Evolutionary conservation across 2,797 vertebrate genomes (phyloP).

Genomic region (Sebastes wilsoni): DNA sequence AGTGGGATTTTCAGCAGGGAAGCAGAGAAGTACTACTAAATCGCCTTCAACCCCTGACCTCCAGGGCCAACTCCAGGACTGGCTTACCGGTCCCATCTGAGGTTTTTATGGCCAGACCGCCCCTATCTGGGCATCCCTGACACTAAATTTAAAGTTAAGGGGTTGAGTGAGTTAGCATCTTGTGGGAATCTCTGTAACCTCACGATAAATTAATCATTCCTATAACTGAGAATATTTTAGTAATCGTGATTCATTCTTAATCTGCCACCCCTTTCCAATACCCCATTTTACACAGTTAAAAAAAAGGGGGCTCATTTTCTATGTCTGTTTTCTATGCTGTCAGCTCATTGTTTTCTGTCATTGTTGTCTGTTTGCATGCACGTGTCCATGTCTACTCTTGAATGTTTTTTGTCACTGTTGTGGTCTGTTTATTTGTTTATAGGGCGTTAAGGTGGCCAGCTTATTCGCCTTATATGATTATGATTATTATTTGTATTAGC

Average conservation of each 20-base stretch:
- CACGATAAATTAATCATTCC: background rate
- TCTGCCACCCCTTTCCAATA: no score
- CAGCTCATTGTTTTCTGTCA: no score
- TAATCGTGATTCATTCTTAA: background rate
- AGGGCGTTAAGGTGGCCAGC: no score
- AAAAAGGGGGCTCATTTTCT: no score
- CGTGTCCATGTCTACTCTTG: no score
- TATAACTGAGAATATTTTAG: background rate
- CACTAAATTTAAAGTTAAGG: constrained; percentile 23
- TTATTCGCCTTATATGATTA: no score
- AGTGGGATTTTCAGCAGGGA: constrained; percentile 60
- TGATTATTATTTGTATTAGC: no score
- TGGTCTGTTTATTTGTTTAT: no score
- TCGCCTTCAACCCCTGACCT: constrained; percentile 59
- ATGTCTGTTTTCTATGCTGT: no score
- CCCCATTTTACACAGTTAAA: no score
- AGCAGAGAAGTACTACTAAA: constrained; percentile 58
- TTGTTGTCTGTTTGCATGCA: no score
- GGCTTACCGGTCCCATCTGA: constrained; percentile 41
- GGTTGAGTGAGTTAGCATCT: background rate
- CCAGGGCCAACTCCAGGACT: constrained; percentile 1
- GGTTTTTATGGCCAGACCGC: constrained; percentile 13
- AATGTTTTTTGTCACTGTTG: no score
- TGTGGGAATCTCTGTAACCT: background rate
- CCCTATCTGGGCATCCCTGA: background rate